Evolutionary conservation across 2,888 invertebrate species (phyloP).

Genomic region (Ochropleura plecta): DNA sequence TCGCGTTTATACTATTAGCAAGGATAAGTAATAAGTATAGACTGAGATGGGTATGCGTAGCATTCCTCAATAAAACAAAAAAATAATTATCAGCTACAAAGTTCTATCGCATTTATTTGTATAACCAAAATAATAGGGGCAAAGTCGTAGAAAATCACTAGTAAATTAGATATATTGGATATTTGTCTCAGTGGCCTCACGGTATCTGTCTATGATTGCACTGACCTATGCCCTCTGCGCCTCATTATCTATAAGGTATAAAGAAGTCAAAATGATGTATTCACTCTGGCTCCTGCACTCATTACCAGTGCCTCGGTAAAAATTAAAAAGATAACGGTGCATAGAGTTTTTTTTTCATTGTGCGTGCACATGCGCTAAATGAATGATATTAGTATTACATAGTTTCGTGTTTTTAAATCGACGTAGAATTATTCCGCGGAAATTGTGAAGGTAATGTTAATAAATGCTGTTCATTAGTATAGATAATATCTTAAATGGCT

Average conservation of each 20-base stretch:
- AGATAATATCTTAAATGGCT: constrained; percentile 37
- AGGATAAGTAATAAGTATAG: no score
- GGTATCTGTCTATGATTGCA: constrained; percentile 88
- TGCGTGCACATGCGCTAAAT: constrained; percentile 41
- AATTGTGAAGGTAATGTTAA: constrained; percentile 58
- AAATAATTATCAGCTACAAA: background rate
- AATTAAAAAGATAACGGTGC: constrained; percentile 67
- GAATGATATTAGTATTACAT: constrained; percentile 46
- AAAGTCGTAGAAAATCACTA: constrained; percentile 65
- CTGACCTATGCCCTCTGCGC: constrained; percentile 82
- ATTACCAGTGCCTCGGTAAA: constrained; percentile 70
- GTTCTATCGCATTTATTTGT: constrained; percentile 8
- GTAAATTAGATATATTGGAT: constrained; percentile 76
- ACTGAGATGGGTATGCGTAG: background rate
- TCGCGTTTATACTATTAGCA: no score
- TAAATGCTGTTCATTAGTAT: constrained; percentile 31
- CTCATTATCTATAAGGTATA: constrained; percentile 86
- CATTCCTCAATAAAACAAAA: background rate
- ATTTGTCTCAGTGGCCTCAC: constrained; percentile 82
- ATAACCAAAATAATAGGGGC: constrained; percentile 42
- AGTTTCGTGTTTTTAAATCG: constrained; percentile 43
- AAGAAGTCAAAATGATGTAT: constrained; percentile 85
- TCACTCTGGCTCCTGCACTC: constrained; percentile 76
- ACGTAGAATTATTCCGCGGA: constrained; percentile 34
- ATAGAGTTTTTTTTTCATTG: constrained; percentile 35